Evolutionary conservation across 2,888 invertebrate genomes (phyloP), one percentile per base, ranked within the genome.

Genomic region (Hypena proboscidalis): DNA sequence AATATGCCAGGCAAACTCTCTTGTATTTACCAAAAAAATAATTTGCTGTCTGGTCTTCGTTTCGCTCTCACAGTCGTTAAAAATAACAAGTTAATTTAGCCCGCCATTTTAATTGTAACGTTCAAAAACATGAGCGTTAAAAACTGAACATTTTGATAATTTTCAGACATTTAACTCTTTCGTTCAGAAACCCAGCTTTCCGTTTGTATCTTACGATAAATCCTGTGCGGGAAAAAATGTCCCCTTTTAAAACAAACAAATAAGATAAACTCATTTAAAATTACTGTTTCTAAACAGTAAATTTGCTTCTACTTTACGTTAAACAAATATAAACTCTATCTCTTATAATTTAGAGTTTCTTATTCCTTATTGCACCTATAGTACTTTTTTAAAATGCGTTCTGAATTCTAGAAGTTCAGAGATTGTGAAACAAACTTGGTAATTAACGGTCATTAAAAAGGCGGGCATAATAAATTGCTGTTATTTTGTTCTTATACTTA

Each of bases 371-470:
- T n/a, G 4, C 14, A 0, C 5, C 3, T 20, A 13, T 9, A 4
- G 7, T 46, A 38, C 8, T 9, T 29, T 58, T 47, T 42, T 32
- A 37, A 48, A 45, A 41, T 29, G 21, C 25, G 9, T 34, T 32
- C 25, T 22, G 17, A 41, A 51, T 26, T 34, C 39, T 52, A 38
- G 30, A 50, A 51, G 42, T 52, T 50, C 22, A 38, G 39, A 42
- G 15, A 33, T 15, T 38, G 30, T 44, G 14, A 1, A 11, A 20
- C 20, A 23, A 57, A 46, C 21, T 51, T 42, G 39, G 21, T 43
- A 51, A 48, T 39, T 32, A 50, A 38, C 14, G 14, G 14, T 42
- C 4, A 36, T 53, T 48, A 32, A 47, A 55, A 39, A 44, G 23
- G 40, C 35, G 38, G n/a, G 13, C 29, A 42, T 29, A 31, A 43